phyloP scores from a whole-genome alignment of 2,888 invertebrate genomes.

The Eudasyphora cyanicolor region DNA sequence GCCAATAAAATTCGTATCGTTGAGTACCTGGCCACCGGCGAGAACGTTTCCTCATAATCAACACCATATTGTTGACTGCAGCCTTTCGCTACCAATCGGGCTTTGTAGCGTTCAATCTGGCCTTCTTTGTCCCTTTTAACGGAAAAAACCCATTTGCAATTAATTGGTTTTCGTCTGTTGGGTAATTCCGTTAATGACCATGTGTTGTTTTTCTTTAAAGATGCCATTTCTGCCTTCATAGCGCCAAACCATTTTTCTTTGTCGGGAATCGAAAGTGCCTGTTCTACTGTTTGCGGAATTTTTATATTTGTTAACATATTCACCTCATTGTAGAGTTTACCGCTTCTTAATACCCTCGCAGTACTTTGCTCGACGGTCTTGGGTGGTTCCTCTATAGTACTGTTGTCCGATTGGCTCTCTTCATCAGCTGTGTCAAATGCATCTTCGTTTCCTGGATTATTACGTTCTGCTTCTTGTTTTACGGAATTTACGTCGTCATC shows the following conservation, averaged over 20 bases:
- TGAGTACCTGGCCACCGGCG: constrained; percentile 45
- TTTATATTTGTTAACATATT: constrained; percentile 23
- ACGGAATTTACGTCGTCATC: neutral
- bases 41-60: constrained; percentile 37
- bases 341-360: constrained; percentile 45
- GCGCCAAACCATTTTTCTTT: constrained; percentile 57
- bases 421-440: constrained; percentile 17
- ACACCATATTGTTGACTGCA: constrained; percentile 44
- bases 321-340: constrained; percentile 50
- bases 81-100: constrained; percentile 15
- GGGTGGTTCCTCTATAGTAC: constrained; percentile 23
- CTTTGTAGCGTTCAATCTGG: constrained; percentile 15
- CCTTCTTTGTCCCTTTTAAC: constrained; percentile 18
- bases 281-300: constrained; percentile 52
- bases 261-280: constrained; percentile 52
- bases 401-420: neutral
- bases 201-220: constrained; percentile 58
- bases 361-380: neutral
- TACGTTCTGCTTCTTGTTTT: neutral
- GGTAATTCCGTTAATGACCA: constrained; percentile 59
- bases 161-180: constrained; percentile 49
- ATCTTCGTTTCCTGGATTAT: neutral
- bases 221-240: constrained; percentile 55
- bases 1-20: constrained; percentile 49
- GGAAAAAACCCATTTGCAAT: constrained; percentile 59